These are phyloP conservation scores for Tragulus kanchil DNA, from an alignment of 2,113 vertebrate genomes.

Conservation along the genomic window DNA sequence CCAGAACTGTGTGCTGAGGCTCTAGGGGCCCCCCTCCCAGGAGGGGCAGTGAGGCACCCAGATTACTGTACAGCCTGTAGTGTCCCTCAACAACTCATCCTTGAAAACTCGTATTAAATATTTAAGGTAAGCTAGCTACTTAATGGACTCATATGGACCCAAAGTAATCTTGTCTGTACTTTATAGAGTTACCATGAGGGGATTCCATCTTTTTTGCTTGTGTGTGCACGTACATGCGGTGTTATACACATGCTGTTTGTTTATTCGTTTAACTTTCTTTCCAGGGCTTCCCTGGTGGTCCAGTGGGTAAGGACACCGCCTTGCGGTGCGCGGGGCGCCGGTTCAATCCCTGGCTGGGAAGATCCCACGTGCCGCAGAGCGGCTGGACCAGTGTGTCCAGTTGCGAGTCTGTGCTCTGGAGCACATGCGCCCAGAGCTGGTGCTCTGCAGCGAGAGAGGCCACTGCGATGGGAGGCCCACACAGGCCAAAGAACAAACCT, in stretches of 20 bases:
- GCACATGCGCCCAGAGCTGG: too few relatives aligned
- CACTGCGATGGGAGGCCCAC: too few relatives aligned
- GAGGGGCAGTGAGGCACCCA: background rate
- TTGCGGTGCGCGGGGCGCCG: too few relatives aligned
- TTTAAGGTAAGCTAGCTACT: background rate
- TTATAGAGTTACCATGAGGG: background rate
- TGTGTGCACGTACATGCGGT: rapidly evolving
- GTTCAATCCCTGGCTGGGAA: too few relatives aligned
- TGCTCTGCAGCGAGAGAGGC: too few relatives aligned
- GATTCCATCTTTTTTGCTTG: background rate
- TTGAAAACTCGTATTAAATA: background rate
- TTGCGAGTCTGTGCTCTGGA: too few relatives aligned
- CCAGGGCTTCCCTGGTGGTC: too few relatives aligned
- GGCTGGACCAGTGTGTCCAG: too few relatives aligned
- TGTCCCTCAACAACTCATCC: background rate
- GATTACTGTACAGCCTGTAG: background rate
- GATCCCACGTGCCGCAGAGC: too few relatives aligned
- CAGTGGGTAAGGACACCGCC: too few relatives aligned
- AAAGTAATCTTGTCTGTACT: background rate
- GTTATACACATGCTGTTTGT: background rate
- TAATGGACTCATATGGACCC: background rate
- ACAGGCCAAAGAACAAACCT: too few relatives aligned
- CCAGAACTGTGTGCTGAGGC: background rate
- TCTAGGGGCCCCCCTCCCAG: background rate
- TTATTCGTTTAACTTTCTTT: background rate